A percentile compares a stretch with the other conserved stretches of the same genome.
These are phyloP conservation scores for Sceliomorpha sp. DNA, from an alignment of 2,888 invertebrate species.

Conservation along the genomic window DNA sequence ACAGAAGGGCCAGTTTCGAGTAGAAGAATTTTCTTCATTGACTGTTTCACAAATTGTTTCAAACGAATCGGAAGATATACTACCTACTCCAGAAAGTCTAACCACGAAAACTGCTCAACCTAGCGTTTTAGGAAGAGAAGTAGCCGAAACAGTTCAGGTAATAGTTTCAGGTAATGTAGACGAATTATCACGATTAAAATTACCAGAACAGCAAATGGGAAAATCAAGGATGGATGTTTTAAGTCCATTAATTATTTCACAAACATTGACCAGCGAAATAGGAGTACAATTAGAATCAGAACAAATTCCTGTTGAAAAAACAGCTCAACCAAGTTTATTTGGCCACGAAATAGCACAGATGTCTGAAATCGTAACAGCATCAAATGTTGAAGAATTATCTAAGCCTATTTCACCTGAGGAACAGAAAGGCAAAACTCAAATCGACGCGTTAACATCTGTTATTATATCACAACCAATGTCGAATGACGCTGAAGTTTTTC, in stretches of 20 bases:
- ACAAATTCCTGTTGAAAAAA: slow-evolving; percentile 59
- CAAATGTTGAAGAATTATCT: slow-evolving; percentile 65
- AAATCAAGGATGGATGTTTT: slow-evolving; percentile 64
- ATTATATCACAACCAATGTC: slow-evolving; percentile 63
- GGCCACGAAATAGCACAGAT: slow-evolving; percentile 78
- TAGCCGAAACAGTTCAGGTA: slow-evolving; percentile 75
- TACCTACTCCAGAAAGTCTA: slow-evolving; percentile 48
- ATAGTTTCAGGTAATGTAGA: slow-evolving; percentile 60
- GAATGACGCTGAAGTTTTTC: slow-evolving; percentile 63
- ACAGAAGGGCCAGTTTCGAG: slow-evolving; percentile 58
- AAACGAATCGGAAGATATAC: slow-evolving; percentile 61
- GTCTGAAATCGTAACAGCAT: slow-evolving; percentile 70
- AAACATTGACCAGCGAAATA: slow-evolving; percentile 57
- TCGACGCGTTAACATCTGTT: slow-evolving; percentile 66
- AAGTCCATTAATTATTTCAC: slow-evolving; percentile 62
- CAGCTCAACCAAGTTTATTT: slow-evolving; percentile 68
- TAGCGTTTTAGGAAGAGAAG: slow-evolving; percentile 68
- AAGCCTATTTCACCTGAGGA: slow-evolving; percentile 65
- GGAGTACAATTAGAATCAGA: slow-evolving; percentile 58
- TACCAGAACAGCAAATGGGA: slow-evolving; percentile 57
- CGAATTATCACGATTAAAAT: slow-evolving; percentile 43
- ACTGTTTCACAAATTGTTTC: slow-evolving; percentile 60
- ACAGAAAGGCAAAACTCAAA: slow-evolving; percentile 62
- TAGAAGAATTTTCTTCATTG: slow-evolving; percentile 61
- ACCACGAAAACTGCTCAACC: slow-evolving; percentile 60